phyloP scores from a whole-genome alignment of 2,888 invertebrate species.

The Odontomyia ornata region DNA sequence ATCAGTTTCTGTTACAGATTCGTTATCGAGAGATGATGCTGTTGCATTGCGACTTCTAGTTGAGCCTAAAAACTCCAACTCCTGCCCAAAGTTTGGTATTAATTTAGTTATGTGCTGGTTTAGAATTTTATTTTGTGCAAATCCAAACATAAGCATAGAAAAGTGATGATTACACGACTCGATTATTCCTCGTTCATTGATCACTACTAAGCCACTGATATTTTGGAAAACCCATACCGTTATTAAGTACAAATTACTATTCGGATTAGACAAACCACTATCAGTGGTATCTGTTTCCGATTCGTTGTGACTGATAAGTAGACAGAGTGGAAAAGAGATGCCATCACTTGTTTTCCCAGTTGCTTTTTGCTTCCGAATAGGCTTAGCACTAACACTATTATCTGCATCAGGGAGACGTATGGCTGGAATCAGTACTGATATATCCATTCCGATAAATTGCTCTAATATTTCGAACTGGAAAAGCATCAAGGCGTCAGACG shows the following conservation, averaged over 20 bases:
- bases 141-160: constrained; percentile 72
- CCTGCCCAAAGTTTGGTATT: constrained; percentile 72
- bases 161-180: constrained; percentile 75
- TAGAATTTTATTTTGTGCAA: constrained; percentile 68
- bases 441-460: constrained; percentile 66
- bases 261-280: constrained; percentile 48
- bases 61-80: constrained; percentile 66
- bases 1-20: constrained; percentile 61
- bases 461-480: constrained; percentile 68
- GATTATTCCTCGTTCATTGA: constrained; percentile 70
- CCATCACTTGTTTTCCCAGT: constrained; percentile 73
- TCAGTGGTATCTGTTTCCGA: constrained; percentile 46
- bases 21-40: constrained; percentile 68
- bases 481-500: constrained; percentile 66
- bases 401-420: constrained; percentile 65
- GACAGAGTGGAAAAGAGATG: constrained; percentile 70
- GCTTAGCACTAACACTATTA: constrained; percentile 60
- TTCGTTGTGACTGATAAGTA: constrained; percentile 65
- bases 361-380: constrained; percentile 70
- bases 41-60: constrained; percentile 67
- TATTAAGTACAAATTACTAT: constrained; percentile 51
- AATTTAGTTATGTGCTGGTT: constrained; percentile 68
- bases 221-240: constrained; percentile 69
- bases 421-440: constrained; percentile 67
- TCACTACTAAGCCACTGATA: constrained; percentile 73